These are phyloP conservation scores for Sphaerophoria rueppellii DNA, from an alignment of 2,888 invertebrate genomes.

Conservation along the genomic window DNA sequence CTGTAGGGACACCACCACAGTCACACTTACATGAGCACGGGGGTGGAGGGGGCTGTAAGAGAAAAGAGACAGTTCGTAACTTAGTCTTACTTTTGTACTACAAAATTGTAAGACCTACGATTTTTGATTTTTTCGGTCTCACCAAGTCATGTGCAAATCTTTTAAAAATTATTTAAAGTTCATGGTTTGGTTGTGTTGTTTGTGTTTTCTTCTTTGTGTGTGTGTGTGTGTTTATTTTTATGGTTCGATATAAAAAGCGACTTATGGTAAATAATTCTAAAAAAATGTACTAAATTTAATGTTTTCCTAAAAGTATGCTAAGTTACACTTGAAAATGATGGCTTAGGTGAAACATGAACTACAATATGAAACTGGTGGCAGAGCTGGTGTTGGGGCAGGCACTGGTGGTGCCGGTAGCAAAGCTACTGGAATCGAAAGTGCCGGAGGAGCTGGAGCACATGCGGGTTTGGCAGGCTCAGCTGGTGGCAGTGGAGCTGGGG, in stretches of 20 bases:
- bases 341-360: slow-evolving; percentile 32
- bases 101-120: slow-evolving; percentile 44
- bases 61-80: slow-evolving; percentile 40
- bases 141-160: slow-evolving; percentile 23
- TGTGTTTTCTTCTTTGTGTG: slow-evolving; percentile 31
- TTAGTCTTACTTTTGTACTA: slow-evolving; percentile 44
- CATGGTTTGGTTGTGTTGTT: slow-evolving; percentile 37
- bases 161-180: slow-evolving; percentile 23
- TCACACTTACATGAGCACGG: slow-evolving; percentile 25
- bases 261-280: slow-evolving; percentile 36
- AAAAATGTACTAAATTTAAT: slow-evolving; percentile 42
- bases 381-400: slow-evolving; percentile 26
- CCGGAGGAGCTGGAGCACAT: neutral
- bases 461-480: neutral
- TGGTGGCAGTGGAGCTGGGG: neutral
- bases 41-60: slow-evolving; percentile 33
- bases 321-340: neutral
- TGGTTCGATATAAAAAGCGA: slow-evolving; percentile 9
- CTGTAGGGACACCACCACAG: slow-evolving; percentile 2
- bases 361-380: slow-evolving; percentile 4
- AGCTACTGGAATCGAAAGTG: slow-evolving; percentile 14
- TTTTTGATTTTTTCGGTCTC: slow-evolving; percentile 26
- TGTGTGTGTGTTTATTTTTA: slow-evolving; percentile 8
- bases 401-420: slow-evolving; percentile 26
- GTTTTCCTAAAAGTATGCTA: neutral